Evolutionary conservation across 2,888 invertebrate species (phyloP), one percentile per base, ranked within the genome.

Genomic region (Melangyna quadrimaculata): DNA sequence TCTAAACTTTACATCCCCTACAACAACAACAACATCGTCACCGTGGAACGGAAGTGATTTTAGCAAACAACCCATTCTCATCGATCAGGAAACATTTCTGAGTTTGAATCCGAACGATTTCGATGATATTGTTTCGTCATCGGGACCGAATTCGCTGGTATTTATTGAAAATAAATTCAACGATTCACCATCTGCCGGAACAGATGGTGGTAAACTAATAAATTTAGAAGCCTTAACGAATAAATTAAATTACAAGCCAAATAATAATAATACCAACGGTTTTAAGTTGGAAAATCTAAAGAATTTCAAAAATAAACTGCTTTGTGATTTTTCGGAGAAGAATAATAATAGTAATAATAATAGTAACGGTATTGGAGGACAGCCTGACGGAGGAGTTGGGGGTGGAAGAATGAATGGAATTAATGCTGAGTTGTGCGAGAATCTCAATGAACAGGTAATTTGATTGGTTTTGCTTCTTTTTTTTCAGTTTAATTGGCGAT

Each of bases 401-500:
- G 89, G 63, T 67, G 89, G 89, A 82, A 91, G 91, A 90, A 92
- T 92, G 91, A 91, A 90, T 88, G 92, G 91, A 63, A 88, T 92
- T 65, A 91, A 90, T 80, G 91, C 92, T 40, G 92, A 92, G 75
- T 89, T 92, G 79, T 92, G 92, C 88, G 92, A 92, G 81, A 92
- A 91, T 90, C 89, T 92, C 53, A 91, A 91, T 80, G 92, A 92
- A 89, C 92, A 92, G 92, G 92, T 92, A 91, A 90, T 91, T 88
- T 17, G 2, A 22, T 19, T 59, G 7, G 19, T 9, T 5, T 27
- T 9, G 3, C 27, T 24, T 24, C 3, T 22, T 24, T 27, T 9
- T n/a, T 27, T 53, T 27, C 14, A 17, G 17, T 9, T 43, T 40
- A 3, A 8, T 40, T 40, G n/a, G n/a, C n/a, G 14, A 14, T 32